Evolutionary conservation across 2,888 invertebrate genomes (phyloP).

Genomic region (Rhogogaster chlorosoma): DNA sequence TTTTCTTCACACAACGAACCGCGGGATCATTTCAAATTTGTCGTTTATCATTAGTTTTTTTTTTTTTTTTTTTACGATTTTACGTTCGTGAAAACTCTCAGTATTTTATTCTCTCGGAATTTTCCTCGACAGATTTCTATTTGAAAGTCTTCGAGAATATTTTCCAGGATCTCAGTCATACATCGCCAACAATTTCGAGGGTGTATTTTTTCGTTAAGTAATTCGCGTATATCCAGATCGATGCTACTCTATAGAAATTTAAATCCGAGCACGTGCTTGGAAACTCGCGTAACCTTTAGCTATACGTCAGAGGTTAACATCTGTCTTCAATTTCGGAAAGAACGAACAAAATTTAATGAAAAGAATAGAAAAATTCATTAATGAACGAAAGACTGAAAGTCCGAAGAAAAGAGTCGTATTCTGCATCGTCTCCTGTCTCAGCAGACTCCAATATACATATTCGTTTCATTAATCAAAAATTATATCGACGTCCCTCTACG

Average conservation of each 20-base stretch:
- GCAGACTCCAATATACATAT: neutral
- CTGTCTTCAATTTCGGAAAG: neutral
- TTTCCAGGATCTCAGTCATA: neutral
- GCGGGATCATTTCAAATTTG: neutral
- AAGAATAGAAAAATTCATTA: slow-evolving; percentile 54
- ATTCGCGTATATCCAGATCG: neutral
- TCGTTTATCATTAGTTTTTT: no score
- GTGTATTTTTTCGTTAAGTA: neutral
- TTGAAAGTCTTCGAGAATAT: neutral
- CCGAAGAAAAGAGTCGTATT: neutral
- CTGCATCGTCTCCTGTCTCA: neutral
- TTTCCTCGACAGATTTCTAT: neutral
- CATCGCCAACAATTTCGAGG: neutral
- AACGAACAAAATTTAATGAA: neutral
- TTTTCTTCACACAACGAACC: neutral
- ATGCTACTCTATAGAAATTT: neutral
- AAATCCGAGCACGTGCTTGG: neutral
- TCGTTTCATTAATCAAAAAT: neutral
- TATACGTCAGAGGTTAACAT: neutral
- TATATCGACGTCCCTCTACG: neutral
- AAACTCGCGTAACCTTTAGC: neutral
- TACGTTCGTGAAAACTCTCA: neutral
- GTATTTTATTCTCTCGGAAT: neutral
- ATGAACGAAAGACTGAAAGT: neutral
- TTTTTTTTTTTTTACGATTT: neutral